These are phyloP conservation scores for Eupsilia transversa DNA, from an alignment of 2,888 invertebrate species.

Conservation along the genomic window DNA sequence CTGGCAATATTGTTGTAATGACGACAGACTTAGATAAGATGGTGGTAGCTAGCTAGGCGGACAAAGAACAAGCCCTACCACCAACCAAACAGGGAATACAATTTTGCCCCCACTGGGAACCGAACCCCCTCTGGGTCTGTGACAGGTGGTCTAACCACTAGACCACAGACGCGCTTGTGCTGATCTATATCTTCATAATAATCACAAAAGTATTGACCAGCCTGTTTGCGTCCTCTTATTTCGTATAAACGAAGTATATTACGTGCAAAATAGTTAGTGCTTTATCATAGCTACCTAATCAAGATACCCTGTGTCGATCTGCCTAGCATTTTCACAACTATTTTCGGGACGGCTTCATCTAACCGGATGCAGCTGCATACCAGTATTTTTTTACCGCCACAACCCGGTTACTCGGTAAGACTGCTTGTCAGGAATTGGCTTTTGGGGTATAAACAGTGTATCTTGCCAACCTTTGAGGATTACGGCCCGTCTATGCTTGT, in stretches of 20 bases:
- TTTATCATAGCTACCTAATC: background rate
- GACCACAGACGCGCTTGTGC: too few species aligned
- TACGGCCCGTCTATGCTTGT: background rate
- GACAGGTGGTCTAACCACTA: too few species aligned
- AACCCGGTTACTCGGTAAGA: too few species aligned
- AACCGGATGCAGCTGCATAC: background rate
- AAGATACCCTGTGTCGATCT: background rate
- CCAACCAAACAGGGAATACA: too few species aligned
- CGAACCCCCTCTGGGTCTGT: too few species aligned
- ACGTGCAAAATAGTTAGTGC: background rate
- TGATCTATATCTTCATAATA: background rate
- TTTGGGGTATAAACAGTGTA: background rate
- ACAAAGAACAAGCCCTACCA: too few species aligned
- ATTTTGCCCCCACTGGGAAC: too few species aligned
- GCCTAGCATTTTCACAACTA: background rate
- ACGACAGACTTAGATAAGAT: too few species aligned
- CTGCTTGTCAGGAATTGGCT: too few species aligned
- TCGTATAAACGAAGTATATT: background rate
- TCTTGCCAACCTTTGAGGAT: constrained; percentile 8
- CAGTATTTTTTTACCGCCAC: too few species aligned
- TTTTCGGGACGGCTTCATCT: background rate
- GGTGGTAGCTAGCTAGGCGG: too few species aligned
- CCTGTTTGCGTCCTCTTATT: background rate
- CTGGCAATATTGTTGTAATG: too few species aligned
- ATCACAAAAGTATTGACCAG: background rate